Evolutionary conservation across 2,797 vertebrate species (phyloP), one percentile per base, ranked within the genome.

Genomic region (Coendou prehensilis): DNA sequence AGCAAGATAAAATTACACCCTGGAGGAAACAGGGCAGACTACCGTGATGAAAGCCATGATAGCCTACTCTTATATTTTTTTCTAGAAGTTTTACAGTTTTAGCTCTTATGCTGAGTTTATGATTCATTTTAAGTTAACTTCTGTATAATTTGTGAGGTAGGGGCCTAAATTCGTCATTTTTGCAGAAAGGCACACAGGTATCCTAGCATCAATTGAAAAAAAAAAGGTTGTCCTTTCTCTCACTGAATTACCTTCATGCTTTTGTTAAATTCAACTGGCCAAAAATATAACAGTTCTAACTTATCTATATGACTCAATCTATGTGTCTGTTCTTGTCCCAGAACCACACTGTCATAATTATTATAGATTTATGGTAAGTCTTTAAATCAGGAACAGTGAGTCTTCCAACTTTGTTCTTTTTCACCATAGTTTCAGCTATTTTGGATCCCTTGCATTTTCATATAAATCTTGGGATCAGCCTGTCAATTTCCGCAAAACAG

Each of bases 111-210:
- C 18, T 41, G 37, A 82, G 67, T 59, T 41, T 67, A 4, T n/a
- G 47, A 41, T n/a, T 81, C n/a, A 76, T 78, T 91, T 87, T 71
- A 45, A 75, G 18, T 87, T 93, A 69, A 69, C 67, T 85, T 52
- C 41, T 75, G 11, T 47, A 52, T 83, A 67, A 67, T 47, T 59
- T 83, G 50, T 93, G 56, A 95, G 17, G 20, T 45, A 75, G 92
- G 59, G 8, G 69, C 84, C 28, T 80, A 69, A 91, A 83, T 52
- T 63, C 10, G 59, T 80, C 73, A 50, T 89, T 71, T 96, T n/a
- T 41, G 7, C 47, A 47, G 50, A 61, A 14, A 52, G 41, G 30
- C 75, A 50, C 50, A n/a, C 41, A 64, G 10, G 5, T 81, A 22
- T 89, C 61, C 52, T 15, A 64, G 30, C 17, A 61, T 69, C 45